Conservation (phyloP, 2,113 vertebrate genomes). For the Myxocyprinus asiaticus region DNA sequence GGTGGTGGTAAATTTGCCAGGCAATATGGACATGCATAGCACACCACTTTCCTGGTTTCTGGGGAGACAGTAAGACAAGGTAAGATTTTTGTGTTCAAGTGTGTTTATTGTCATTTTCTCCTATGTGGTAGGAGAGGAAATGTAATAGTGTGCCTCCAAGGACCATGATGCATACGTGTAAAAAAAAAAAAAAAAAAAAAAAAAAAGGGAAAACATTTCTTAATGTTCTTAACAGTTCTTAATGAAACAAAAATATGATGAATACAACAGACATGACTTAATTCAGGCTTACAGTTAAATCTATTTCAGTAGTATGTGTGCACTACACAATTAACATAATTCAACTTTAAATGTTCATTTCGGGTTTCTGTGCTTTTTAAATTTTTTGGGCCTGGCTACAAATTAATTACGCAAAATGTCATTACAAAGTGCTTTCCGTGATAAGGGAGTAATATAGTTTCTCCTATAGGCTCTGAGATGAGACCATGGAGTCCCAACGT, state of each 20-base stretch:
- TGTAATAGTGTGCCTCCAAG: too few relatives aligned
- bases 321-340: neutral
- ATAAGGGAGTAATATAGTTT: conserved; percentile 18
- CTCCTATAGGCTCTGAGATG: conserved; percentile 20
- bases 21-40: conserved; percentile 97
- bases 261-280: too few relatives aligned
- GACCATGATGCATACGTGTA: too few relatives aligned
- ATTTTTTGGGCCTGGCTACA: neutral
- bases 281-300: too few relatives aligned
- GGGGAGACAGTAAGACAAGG: conserved; percentile 55
- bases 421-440: conserved; percentile 1
- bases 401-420: conserved; percentile 19
- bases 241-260: too few relatives aligned
- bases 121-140: too few relatives aligned
- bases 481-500: neutral
- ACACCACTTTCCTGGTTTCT: conserved; percentile 99
- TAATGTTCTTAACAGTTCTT: too few relatives aligned
- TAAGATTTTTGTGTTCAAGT: conserved; percentile 5
- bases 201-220: too few relatives aligned
- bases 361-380: neutral
- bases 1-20: conserved; percentile 98
- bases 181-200: too few relatives aligned
- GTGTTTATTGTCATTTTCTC: neutral
- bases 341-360: neutral
- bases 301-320: too few relatives aligned